Conservation (phyloP, 2,888 invertebrate genomes). For the Xiphydria camelus region DNA sequence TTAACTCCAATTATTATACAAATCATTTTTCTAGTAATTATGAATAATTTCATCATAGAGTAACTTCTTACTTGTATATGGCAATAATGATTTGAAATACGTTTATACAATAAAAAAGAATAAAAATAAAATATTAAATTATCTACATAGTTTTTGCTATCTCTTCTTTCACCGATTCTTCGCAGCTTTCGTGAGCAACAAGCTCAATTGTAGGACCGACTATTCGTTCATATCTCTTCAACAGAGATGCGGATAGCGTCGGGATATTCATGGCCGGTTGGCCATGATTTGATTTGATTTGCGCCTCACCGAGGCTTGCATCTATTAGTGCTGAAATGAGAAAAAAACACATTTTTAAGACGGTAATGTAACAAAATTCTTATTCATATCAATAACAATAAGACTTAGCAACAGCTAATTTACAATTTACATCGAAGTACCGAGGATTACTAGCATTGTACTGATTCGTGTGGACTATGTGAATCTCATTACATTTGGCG, state of each 20-base stretch:
- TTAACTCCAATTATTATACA: no score
- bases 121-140: no score
- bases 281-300: constrained; percentile 14
- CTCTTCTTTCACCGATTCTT: no score
- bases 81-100: no score
- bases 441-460: background rate
- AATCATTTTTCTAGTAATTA: no score
- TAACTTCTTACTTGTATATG: no score
- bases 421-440: constrained; percentile 5
- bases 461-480: background rate
- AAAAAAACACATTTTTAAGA: background rate
- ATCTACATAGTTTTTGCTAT: no score
- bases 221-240: constrained; percentile 12
- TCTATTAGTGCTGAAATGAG: constrained; percentile 5
- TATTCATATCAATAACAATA: background rate
- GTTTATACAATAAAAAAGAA: no score
- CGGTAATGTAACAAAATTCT: background rate
- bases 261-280: constrained; percentile 10
- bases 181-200: constrained; percentile 9
- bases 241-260: background rate
- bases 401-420: constrained; percentile 5
- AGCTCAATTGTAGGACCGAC: constrained; percentile 5
- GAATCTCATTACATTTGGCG: constrained; percentile 4
- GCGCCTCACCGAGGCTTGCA: constrained; percentile 8
- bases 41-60: no score